Base-by-base conservation (phyloP, 1,140 invertebrate genomes). In the Arion vulgaris region DNA sequence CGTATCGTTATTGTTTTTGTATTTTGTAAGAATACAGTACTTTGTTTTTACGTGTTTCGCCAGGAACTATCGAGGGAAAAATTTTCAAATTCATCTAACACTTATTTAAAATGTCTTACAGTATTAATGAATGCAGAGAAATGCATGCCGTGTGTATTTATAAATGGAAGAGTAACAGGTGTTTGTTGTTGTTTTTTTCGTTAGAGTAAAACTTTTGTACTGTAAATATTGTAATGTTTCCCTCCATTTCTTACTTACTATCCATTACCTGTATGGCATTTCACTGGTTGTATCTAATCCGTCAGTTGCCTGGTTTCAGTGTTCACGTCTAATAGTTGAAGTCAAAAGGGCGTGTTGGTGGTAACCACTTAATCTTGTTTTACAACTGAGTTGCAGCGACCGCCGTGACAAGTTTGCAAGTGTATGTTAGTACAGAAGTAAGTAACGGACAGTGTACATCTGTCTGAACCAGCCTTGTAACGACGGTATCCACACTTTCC, bases 401-500 rank as follows among this genome's bases (percentile, higher is more conserved):
- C 57, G 13, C 13, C 57, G 57, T 62, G 57, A 62, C 57, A 62
- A n/a, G 57, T 15, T 62, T 62, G 57, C 57, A 62, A 62, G 57
- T 62, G 57, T 62, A 62, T n/a, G 57, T 62, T 62, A 62, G 57
- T 62, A 62, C 15, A 62, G 57, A n/a, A 23, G 57, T 62, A 62
- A n/a, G 57, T 62, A 62, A 62, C 57, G 26, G 11, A 62, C 13
- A 23, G 57, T 15, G 15, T 62, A 62, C 13, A 62, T n/a, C 57
- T 19, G 57, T 62, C 15, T 62, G 57, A 15, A 9, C 26, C 57
- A 62, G 45, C 57, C 57, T 5, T 62, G 13, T n/a, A 15, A n/a
- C 57, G 57, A 23, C 57, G 26, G 26, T n/a, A 19, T 62, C 57
- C 57, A 5, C 57, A 19, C 57, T 62, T 62, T 62, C 57, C 26